Base-by-base conservation (phyloP, 1,140 invertebrate species). In the Himalopsyche phryganea region DNA sequence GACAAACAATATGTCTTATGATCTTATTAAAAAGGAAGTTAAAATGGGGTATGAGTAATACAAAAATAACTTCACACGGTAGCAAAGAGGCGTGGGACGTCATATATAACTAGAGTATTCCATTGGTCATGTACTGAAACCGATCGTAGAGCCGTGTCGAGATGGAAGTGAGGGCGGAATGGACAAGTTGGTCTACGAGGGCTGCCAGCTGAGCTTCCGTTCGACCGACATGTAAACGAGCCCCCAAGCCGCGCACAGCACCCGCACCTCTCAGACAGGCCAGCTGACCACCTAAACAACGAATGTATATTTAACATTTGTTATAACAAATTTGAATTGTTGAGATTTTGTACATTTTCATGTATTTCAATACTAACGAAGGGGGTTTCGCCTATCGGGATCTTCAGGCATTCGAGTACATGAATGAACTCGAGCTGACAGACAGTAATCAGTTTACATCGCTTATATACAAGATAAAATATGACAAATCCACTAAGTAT, bases 81-180 rank as follows among this genome's bases (percentile, higher is more conserved):
- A 28, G 23, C 23, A 28, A 28, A 28, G 23, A 5, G 9, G 23
- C 9, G 23, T 28, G 9, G 9, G 23, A 42, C 7, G 44, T 46
- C 11, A 18, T 18, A 49, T 14, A 17, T 9, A 48, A 20, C 75
- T 80, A 88, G 69, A 87, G 80, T 67, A 99, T 99, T 59, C 97
- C 97, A 80, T 99, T 99, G 59, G 96, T 98, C 66, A 97, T 90
- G 81, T 99, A 99, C 80, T 99, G 98, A 78, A 97, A 99, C 66
- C 93, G 90, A 81, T 99, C 98, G 76, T 99, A 99, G 10, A 99
- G 83, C 73, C 95, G 93, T 2, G 98, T 99, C 44, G 96, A 98
- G 51, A 98, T 82, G 20, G 96, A 98, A 73, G 97, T 89, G 33
- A 97, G 85, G 71, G 94, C 96, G 62, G 91, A 88, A 66, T 96